Base-by-base conservation (phyloP, 2,888 invertebrate genomes). In the Polyommatus iphigenia region DNA sequence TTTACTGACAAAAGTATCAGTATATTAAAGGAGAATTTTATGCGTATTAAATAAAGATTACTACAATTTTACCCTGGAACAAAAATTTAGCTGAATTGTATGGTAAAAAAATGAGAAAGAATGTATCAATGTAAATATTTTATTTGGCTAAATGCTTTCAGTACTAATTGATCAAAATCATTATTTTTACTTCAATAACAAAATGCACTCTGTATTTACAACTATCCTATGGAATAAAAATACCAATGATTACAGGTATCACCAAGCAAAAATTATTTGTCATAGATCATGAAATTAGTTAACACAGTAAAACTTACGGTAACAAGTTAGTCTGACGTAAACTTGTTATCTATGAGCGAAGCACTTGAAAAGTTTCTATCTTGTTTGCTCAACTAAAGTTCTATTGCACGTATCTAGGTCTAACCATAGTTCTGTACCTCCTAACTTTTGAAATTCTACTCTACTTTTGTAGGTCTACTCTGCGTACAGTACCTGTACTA, bases 401-500 rank as follows among this genome's bases (percentile, higher is more conserved):
- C 24, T n/a, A 8, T n/a, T 24, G 24, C 18, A 59, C 8, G 24
- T 76, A 20, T 67, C 24, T 67, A 24, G n/a, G 13, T 57, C 24
- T 76, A 62, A 46, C 1, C 29, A n/a, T 46, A 72, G 18, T 18
- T 24, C 3, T 57, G 59, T 80, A 15, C 15, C 4, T 67, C 20
- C 24, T 29, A 20, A n/a, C 59, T 59, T 59, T 20, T 59, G 20
- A 59, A 59, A 20, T 20, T 59, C 20, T 20, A 59, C 13, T 24
- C 62, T 36, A 78, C 41, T 88, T 82, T 78, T 87, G 89, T 24
- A 89, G 76, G 80, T 90, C 89, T 3, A 92, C 86, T 84, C 89
- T 90, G 83, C 87, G 92, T 0, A 94, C 94, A 54, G 94, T 94
- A 0, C 92, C 94, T 13, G 94, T 94, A 85, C 94, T 94, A 7